These are phyloP conservation scores for Epizoanthus ramosus DNA, from an alignment of 92 coral and sea anemone genomes.

Conservation along the genomic window DNA sequence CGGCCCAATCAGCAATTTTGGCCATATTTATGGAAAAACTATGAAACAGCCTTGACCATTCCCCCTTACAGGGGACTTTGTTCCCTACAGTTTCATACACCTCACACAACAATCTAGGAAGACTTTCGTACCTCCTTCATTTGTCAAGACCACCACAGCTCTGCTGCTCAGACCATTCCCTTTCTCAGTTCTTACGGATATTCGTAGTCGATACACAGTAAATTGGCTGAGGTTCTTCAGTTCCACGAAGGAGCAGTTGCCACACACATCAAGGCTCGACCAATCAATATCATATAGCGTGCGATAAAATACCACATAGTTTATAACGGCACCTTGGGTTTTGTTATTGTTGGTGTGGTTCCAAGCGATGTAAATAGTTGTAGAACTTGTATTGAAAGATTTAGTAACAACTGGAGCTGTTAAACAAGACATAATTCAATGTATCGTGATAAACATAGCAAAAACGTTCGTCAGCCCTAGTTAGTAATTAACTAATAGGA, in stretches of 20 bases:
- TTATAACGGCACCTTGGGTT: conserved; percentile 10
- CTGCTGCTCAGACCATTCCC: conserved; percentile 56
- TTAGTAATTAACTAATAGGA: neutral
- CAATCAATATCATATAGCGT: conserved; percentile 18
- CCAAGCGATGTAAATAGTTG: conserved; percentile 51
- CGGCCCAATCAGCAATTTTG: no score
- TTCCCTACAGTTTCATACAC: no score
- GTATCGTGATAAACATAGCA: neutral
- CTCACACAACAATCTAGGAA: no score
- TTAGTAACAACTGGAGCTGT: conserved; percentile 47
- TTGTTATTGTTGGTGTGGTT: conserved; percentile 8
- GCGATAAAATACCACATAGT: conserved; percentile 50
- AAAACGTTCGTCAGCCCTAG: no score
- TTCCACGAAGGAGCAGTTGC: conserved; percentile 15
- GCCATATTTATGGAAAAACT: no score
- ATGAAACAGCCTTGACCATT: no score
- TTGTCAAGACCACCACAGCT: conserved; percentile 32
- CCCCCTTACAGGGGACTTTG: no score
- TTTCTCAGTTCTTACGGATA: conserved; percentile 44
- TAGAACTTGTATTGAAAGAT: conserved; percentile 30
- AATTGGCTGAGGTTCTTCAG: conserved; percentile 24
- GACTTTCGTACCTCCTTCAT: conserved; percentile 40
- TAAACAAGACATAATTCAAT: neutral
- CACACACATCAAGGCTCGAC: conserved; percentile 21
- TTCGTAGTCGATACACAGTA: conserved; percentile 46